A percentile compares a stretch with the other conserved stretches of the same genome.
Evolutionary conservation across 2,888 invertebrate species (phyloP).

Genomic region (Folsomia manolachei): DNA sequence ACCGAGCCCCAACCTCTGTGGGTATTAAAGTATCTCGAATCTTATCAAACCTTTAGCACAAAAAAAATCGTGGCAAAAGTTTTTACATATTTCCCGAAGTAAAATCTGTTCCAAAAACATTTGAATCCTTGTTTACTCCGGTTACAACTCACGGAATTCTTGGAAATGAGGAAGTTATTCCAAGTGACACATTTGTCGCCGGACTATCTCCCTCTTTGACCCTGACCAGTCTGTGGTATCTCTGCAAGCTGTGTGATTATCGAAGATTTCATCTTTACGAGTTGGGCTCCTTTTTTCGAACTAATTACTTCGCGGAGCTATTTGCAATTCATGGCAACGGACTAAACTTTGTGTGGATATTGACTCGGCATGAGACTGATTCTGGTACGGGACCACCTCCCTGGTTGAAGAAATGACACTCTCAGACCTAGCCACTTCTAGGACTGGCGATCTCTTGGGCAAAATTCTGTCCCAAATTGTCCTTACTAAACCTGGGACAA

Average conservation of each 20-base stretch:
- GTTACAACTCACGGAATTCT: background rate
- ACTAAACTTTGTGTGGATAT: background rate
- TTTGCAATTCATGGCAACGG: background rate
- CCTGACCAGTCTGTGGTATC: background rate
- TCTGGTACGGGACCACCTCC: background rate
- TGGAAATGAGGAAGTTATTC: background rate
- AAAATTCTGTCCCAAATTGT: background rate
- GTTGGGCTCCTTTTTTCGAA: background rate
- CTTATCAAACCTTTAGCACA: background rate
- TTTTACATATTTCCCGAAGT: background rate
- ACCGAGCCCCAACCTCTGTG: too few species aligned
- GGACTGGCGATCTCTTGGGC: background rate
- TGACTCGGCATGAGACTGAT: background rate
- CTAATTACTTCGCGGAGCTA: background rate
- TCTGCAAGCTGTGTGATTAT: background rate
- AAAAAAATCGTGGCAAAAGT: background rate
- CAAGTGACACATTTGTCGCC: constrained; percentile 9
- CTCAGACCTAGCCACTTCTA: too few species aligned
- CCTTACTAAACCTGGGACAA: background rate
- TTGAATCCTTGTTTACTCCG: background rate
- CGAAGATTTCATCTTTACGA: background rate
- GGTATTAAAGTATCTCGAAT: too few species aligned
- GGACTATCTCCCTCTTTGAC: background rate
- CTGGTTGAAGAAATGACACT: background rate
- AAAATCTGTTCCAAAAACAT: background rate